Evolutionary conservation across 2,888 invertebrate species (phyloP).

Genomic region (Melanotus villosus): DNA sequence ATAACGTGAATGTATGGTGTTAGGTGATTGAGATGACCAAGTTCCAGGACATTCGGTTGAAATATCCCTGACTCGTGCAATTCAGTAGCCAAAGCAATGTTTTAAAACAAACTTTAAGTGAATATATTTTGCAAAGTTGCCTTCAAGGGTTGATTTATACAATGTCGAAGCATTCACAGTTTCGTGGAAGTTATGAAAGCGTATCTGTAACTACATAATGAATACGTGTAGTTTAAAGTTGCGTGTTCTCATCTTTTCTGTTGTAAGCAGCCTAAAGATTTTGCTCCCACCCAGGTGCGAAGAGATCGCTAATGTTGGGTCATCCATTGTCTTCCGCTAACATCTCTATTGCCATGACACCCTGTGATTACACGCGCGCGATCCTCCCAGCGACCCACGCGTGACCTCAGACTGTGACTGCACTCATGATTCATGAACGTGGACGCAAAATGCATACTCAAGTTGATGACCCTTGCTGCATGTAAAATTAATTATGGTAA

Average conservation of each 20-base stretch:
- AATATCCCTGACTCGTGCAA: no score
- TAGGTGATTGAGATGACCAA: no score
- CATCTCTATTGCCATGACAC: constrained; percentile 58
- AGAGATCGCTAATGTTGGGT: constrained; percentile 54
- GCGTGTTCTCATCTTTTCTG: background rate
- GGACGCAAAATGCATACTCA: background rate
- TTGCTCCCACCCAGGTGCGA: constrained; percentile 25
- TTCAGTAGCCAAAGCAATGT: no score
- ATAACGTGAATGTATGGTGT: no score
- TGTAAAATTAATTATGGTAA: background rate
- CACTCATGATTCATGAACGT: background rate
- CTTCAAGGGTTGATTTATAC: no score
- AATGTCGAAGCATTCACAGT: no score
- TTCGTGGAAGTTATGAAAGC: no score
- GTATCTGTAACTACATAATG: no score
- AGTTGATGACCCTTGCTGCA: background rate
- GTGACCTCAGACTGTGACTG: constrained; percentile 35
- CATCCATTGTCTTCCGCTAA: constrained; percentile 58
- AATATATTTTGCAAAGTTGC: no score
- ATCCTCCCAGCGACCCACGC: constrained; percentile 56
- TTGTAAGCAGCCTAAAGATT: background rate
- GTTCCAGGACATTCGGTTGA: no score
- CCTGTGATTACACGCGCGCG: constrained; percentile 54
- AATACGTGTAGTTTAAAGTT: no score
- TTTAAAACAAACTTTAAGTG: no score